phyloP scores from a whole-genome alignment of 2,888 invertebrate genomes.

The Axea sp. region DNA sequence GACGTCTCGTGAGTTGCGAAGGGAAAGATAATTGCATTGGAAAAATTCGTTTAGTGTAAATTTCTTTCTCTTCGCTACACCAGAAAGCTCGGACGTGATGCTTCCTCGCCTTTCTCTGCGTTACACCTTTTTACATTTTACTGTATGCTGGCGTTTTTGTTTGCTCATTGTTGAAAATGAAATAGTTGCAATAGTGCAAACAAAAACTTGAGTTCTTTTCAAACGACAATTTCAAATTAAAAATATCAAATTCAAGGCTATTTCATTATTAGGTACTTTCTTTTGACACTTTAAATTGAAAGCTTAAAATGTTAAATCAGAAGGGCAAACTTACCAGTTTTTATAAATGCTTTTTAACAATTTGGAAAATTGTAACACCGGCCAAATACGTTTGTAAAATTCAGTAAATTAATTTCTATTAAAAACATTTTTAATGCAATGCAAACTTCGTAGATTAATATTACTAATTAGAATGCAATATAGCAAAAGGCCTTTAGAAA shows the following conservation, averaged over 20 bases:
- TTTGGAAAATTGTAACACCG: no score
- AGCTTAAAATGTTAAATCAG: no score
- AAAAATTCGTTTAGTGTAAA: conserved; percentile 70
- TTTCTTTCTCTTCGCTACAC: conserved; percentile 37
- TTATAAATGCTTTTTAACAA: no score
- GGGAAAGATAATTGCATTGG: conserved; percentile 71
- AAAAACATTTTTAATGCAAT: no score
- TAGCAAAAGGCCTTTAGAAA: no score
- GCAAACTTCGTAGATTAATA: no score
- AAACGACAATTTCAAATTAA: conserved; percentile 36
- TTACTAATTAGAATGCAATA: no score
- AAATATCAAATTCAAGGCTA: conserved; percentile 11
- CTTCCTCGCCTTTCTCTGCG: conserved; percentile 31
- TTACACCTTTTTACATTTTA: conserved; percentile 40
- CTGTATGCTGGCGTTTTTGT: conserved; percentile 27
- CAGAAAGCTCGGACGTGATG: conserved; percentile 55
- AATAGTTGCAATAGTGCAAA: conserved; percentile 36
- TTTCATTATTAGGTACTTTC: not conserved
- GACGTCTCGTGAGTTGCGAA: conserved; percentile 47
- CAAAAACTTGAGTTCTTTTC: conserved; percentile 18
- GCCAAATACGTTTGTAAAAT: no score
- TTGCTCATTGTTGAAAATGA: conserved; percentile 20
- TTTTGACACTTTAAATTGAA: no score
- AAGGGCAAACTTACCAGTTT: no score
- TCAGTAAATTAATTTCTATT: no score